Base-by-base conservation (phyloP, 2,113 vertebrate species). In the Larimichthys crocea region DNA sequence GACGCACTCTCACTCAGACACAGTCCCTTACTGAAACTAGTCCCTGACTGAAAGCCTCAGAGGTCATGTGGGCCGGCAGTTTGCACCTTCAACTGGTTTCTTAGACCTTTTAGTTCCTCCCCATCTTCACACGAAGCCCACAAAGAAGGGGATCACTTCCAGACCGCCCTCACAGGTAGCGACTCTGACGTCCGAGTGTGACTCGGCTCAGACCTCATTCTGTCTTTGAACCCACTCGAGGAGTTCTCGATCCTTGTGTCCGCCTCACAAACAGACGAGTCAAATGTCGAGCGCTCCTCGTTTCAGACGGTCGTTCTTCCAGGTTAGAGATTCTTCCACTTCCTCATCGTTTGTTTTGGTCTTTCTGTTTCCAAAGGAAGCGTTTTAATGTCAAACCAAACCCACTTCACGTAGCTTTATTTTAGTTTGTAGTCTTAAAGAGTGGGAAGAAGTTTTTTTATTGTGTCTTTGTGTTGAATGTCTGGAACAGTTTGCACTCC, bases 381-480 rank as follows among this genome's bases (percentile, higher is more conserved):
- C 81, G 55, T 81, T 91, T 86, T 59, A 83, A 44, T 68, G 64
- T 77, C 84, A 57, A 76, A 85, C 85, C 88, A 88, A 92, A 89
- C 86, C 89, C 89, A 80, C 72, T 83, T 59, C 56, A 82, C 48
- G 91, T 93, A 92, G 92, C 89, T 92, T 88, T 91, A 60, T 82
- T 82, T 92, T 64, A 85, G 79, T 92, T 84, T 66, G 50, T 62
- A 74, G 67, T 89, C 74, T 78, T 61, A 65, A 40, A 74, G 56
- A 79, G 84, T 88, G 60, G 85, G 76, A 81, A 50, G 59, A 62
- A 83, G 49, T 77, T 31, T 82, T 71, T 81, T 69, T 50, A 67
- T 79, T 1, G 48, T 80, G 83, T 88, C 79, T 81, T 80, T 46
- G 55, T 83, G 79, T 88, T 86, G 75, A 90, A 90, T 83, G 85